These are phyloP conservation scores for Gila orcuttii DNA, from an alignment of 2,113 vertebrate species.

Conservation along the genomic window DNA sequence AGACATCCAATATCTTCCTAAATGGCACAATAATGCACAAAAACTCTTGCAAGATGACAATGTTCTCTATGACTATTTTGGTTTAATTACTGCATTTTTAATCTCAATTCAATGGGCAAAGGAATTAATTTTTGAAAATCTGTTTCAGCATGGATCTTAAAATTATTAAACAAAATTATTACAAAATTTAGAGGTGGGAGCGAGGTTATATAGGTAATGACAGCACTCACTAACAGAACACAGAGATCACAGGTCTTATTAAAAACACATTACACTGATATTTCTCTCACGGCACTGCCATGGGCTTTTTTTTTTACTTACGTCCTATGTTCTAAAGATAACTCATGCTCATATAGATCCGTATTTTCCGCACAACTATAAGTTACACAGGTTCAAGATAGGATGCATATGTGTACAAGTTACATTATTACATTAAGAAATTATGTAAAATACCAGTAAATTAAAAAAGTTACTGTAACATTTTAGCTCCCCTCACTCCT, in stretches of 20 bases:
- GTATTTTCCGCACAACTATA: too few species aligned
- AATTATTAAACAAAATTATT: constrained; percentile 36
- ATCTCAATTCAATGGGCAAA: not conserved
- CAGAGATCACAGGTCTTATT: constrained; percentile 41
- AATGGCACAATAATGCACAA: not conserved
- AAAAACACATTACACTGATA: constrained; percentile 40
- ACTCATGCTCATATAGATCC: not conserved
- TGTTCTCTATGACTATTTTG: not conserved
- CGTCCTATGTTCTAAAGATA: constrained; percentile 1
- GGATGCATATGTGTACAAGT: not conserved
- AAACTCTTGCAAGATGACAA: not conserved
- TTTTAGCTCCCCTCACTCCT: not conserved
- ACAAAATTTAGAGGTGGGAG: constrained; percentile 32
- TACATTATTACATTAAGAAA: not conserved
- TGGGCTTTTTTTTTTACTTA: not conserved
- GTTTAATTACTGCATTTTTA: constrained; percentile 13
- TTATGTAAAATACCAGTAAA: not conserved
- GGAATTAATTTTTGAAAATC: not conserved
- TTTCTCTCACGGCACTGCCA: not conserved
- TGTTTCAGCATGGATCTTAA: not conserved
- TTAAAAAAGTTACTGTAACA: not conserved
- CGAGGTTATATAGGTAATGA: constrained; percentile 50
- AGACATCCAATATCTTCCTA: not conserved
- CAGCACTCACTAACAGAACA: constrained; percentile 34
- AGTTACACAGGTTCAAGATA: too few species aligned